These are phyloP conservation scores for Tanypteryx hageni DNA, from an alignment of 2,888 invertebrate genomes.

Conservation along the genomic window DNA sequence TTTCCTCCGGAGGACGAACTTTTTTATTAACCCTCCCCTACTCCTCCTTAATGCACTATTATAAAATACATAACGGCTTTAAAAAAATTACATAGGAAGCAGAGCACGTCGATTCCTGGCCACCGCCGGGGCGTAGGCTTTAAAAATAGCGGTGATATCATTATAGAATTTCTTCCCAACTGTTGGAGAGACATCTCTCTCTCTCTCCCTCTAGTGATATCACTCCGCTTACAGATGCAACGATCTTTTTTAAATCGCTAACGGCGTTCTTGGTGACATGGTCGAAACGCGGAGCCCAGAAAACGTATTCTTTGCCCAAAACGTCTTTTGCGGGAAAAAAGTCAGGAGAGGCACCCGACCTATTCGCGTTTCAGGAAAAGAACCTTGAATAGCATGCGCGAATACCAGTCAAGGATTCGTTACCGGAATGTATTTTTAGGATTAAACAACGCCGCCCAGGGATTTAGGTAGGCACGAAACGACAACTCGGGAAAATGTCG, in stretches of 20 bases:
- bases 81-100: neutral
- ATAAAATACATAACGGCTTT: neutral
- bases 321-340: neutral
- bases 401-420: constrained; percentile 9
- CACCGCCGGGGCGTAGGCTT: neutral
- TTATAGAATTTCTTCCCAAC: neutral
- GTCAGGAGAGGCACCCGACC: neutral
- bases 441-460: neutral
- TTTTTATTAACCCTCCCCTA: neutral
- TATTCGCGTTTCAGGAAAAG: neutral
- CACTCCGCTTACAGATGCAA: neutral
- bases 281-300: neutral
- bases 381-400: constrained; percentile 10
- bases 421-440: neutral
- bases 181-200: neutral
- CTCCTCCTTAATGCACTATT: neutral
- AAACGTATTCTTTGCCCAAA: neutral
- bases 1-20: neutral
- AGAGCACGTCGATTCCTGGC: neutral
- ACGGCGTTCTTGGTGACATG: neutral
- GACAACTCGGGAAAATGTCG: too few species aligned
- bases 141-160: constrained; percentile 27
- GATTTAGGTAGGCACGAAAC: too few species aligned
- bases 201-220: neutral
- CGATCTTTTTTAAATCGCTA: neutral